These are phyloP conservation scores for Asobara japonica DNA, from an alignment of 1,140 invertebrate species.

Conservation along the genomic window DNA sequence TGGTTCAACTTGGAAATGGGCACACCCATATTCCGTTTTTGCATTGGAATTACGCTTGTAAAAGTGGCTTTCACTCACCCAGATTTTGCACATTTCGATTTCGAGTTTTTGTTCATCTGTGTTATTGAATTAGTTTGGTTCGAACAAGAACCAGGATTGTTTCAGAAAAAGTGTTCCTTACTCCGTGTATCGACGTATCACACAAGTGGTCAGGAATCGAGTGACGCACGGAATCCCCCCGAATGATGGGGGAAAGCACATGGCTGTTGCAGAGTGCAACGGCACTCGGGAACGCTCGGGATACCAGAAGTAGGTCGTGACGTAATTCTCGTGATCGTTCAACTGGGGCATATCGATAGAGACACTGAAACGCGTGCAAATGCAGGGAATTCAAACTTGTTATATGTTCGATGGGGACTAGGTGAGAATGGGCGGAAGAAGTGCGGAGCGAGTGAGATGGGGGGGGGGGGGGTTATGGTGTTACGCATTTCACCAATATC, in stretches of 20 bases:
- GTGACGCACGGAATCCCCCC: not conserved
- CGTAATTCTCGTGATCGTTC: conserved; percentile 37
- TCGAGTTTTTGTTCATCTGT: too few relatives aligned
- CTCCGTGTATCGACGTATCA: not conserved
- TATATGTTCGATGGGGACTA: not conserved
- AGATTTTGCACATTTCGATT: too few relatives aligned
- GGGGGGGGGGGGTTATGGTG: not conserved
- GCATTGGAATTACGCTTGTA: too few relatives aligned
- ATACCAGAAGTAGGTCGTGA: conserved; percentile 34
- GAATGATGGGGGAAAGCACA: not conserved
- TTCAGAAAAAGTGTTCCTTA: not conserved
- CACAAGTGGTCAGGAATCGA: not conserved
- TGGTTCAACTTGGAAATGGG: too few relatives aligned
- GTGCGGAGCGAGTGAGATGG: not conserved
- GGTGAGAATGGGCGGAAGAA: too few relatives aligned
- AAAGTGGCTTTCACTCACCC: too few relatives aligned
- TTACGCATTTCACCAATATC: not conserved
- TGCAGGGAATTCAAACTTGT: conserved; percentile 10
- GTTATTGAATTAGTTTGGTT: too few relatives aligned
- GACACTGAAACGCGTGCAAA: conserved; percentile 13
- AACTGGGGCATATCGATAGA: conserved; percentile 35
- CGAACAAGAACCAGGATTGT: too few relatives aligned
- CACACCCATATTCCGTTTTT: too few relatives aligned
- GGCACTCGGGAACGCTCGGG: conserved; percentile 18
- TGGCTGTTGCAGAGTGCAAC: not conserved